phyloP scores from a whole-genome alignment of 2,888 invertebrate genomes.

The Idaea aversata region DNA sequence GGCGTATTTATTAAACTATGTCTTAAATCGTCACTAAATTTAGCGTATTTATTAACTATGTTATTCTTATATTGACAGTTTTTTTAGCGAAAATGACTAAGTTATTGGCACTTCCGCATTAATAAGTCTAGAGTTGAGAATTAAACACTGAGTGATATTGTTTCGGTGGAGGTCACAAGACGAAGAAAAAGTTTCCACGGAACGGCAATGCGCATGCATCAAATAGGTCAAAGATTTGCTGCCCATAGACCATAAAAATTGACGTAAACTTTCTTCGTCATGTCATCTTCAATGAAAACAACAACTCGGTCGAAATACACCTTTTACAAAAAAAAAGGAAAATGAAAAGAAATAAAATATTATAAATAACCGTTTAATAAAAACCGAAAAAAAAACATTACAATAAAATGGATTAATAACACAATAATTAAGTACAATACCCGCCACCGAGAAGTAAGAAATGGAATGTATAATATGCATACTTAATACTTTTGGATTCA shows the following conservation, averaged over 20 bases:
- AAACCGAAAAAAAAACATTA: conserved; percentile 59
- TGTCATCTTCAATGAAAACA: no score
- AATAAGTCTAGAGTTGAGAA: conserved; percentile 13
- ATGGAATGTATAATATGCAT: conserved; percentile 41
- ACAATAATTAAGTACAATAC: conserved; percentile 61
- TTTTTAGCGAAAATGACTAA: conserved; percentile 59
- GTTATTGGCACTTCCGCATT: conserved; percentile 53
- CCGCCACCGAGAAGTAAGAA: conserved; percentile 53
- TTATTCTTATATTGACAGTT: conserved; percentile 52
- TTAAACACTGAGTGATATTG: background rate
- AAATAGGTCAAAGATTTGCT: no score
- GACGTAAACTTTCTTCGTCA: no score
- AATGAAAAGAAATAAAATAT: conserved; percentile 52
- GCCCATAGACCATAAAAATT: no score
- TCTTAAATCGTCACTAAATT: conserved; percentile 17
- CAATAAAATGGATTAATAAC: conserved; percentile 53
- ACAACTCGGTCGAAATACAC: no score
- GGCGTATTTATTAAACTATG: conserved; percentile 60
- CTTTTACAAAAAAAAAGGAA: conserved; percentile 27
- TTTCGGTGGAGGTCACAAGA: background rate
- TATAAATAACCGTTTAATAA: conserved; percentile 70
- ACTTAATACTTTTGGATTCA: conserved; percentile 24
- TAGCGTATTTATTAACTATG: background rate
- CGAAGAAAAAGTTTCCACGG: no score
- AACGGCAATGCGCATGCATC: no score